Evolutionary conservation across 2,113 vertebrate genomes (phyloP).

Genomic region (Chlorodrepanis virens): DNA sequence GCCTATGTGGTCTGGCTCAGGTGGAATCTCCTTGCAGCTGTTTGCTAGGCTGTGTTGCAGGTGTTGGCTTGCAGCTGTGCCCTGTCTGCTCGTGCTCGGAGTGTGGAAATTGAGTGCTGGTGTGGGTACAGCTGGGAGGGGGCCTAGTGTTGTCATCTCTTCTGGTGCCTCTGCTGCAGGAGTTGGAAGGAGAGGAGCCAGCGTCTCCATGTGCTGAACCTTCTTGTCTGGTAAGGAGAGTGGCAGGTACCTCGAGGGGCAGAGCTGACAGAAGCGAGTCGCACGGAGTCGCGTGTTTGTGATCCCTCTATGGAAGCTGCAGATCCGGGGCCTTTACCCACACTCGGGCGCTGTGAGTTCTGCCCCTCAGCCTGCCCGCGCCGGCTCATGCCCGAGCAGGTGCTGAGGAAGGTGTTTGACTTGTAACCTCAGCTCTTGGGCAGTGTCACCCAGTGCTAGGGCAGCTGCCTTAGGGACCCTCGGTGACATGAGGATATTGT

Average conservation of each 20-base stretch:
- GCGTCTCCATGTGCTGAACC: fast-evolving
- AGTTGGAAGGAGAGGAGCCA: neutral
- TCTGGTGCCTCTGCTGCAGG: neutral
- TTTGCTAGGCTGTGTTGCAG: neutral
- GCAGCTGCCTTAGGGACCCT: neutral
- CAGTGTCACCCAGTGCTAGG: neutral
- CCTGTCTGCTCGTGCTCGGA: fast-evolving
- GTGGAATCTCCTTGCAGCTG: neutral
- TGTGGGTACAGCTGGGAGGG: fast-evolving
- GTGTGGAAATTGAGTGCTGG: fast-evolving
- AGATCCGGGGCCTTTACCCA: fast-evolving
- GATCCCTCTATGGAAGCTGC: neutral
- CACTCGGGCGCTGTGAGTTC: neutral
- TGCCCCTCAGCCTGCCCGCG: neutral
- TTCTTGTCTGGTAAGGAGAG: too few species aligned
- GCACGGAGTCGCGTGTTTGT: neutral
- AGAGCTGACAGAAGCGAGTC: neutral
- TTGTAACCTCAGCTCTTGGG: neutral
- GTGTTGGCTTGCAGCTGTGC: neutral
- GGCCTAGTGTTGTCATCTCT: fast-evolving
- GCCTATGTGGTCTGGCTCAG: neutral
- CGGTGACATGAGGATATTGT: fast-evolving
- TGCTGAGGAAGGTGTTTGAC: neutral
- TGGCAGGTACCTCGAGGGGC: too few species aligned
- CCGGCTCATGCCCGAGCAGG: neutral